Percentiles rank a stretch among this genome's conserved stretches.
These are phyloP conservation scores for Drosophila melanica DNA, from an alignment of 1,140 invertebrate species.

Conservation along the genomic window DNA sequence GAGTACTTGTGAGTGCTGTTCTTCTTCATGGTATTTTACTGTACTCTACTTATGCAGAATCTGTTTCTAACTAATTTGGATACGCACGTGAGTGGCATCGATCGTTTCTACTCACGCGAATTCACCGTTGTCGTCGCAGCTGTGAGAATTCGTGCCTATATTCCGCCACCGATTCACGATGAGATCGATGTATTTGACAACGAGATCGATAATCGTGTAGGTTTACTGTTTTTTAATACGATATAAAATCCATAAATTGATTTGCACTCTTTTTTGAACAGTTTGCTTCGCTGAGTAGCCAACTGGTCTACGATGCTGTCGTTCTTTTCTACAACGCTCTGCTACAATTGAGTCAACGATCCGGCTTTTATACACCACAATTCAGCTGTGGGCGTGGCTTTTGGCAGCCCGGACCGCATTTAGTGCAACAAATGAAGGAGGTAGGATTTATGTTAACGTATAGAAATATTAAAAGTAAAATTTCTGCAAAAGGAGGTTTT, in stretches of 20 bases:
- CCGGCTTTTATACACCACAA: constrained; percentile 56
- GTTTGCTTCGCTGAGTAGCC: constrained; percentile 50
- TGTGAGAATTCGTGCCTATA: constrained; percentile 60
- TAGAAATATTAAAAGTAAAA: too few species aligned
- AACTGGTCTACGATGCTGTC: constrained; percentile 89
- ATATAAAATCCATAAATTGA: neutral
- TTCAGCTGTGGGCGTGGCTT: constrained; percentile 65
- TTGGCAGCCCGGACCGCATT: constrained; percentile 66
- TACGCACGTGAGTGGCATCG: constrained; percentile 60
- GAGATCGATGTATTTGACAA: constrained; percentile 69
- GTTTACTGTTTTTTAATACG: neutral
- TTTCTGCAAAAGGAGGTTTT: too few species aligned
- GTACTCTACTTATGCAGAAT: constrained; percentile 22
- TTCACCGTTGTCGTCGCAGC: constrained; percentile 62
- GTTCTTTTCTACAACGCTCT: constrained; percentile 88
- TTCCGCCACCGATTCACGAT: constrained; percentile 66
- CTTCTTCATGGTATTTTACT: too few species aligned
- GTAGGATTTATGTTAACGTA: constrained; percentile 15
- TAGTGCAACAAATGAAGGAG: constrained; percentile 70
- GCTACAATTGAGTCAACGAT: constrained; percentile 34
- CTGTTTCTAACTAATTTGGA: constrained; percentile 76
- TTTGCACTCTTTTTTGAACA: neutral
- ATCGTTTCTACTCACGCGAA: constrained; percentile 62
- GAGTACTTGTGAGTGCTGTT: constrained; percentile 10
- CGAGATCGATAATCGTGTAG: constrained; percentile 45